Evolutionary conservation across 2,113 vertebrate genomes (phyloP), one percentile per base, ranked within the genome.

Genomic region (Gallinago paraguaiae): DNA sequence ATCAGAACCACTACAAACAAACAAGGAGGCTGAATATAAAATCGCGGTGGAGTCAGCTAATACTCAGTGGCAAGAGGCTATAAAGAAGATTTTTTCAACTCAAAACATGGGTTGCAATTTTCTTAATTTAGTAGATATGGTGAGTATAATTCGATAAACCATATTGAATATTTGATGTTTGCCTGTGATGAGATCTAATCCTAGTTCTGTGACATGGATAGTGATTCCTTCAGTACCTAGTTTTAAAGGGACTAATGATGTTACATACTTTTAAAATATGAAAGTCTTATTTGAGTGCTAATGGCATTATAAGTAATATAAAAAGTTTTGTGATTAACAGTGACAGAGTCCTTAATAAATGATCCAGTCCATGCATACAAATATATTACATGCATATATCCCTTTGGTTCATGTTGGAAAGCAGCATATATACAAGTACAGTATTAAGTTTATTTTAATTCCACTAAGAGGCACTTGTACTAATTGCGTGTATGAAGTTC

Each of bases 101-200:
- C 96, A 98, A 96, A 97, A 98, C 67, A 95, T 98, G 77, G 98
- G 98, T 30, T 96, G 95, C 78, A 95, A 93, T 82, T 98, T 98
- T 92, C 97, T 99, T 90, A 97, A 97, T 96, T 98, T 98, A 91
- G 93, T 98, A 91, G 97, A 95, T 89, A 97, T 97, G 98, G 99
- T 99, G 72, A 98, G 84, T 82, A 75, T n/a, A 77, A 63, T 60
- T 37, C 78, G 17, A 51, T 64, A 60, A 75, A 79, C 5, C 1
- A 1, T 25, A 25, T 0, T 65, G 24, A 56, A 57, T 75, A 65
- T 76, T 79, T 86, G 20, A 33, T 70, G 10, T 37, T 95, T 80
- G n/a, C 14, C 37, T 48, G 17, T 71, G 54, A 17, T 5, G 10
- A 71, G 8, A 10, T 39, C 45, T 86, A 43, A 10, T 91, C 11